phyloP scores from a whole-genome alignment of 2,113 vertebrate genomes.

The Ictalurus punctatus region DNA sequence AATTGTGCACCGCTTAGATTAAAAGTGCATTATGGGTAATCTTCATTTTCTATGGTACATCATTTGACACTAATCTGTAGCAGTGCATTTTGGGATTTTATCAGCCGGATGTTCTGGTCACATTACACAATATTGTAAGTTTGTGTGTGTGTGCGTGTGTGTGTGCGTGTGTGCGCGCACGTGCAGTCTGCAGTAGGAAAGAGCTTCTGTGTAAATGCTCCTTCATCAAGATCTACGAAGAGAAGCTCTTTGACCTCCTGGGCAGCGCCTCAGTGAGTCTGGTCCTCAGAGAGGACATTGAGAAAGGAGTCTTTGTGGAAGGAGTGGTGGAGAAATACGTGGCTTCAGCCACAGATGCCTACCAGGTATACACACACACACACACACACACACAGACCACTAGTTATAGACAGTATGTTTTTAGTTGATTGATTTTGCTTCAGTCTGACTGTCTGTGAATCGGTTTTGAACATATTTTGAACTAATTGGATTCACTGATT shows the following conservation, averaged over 20 bases:
- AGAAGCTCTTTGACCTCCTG: slow-evolving; percentile 93
- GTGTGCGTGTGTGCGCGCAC: too few species aligned
- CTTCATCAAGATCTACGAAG: slow-evolving; percentile 97
- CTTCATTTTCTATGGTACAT: not conserved
- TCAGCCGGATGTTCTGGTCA: not conserved
- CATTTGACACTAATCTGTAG: not conserved
- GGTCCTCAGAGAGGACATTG: slow-evolving; percentile 93
- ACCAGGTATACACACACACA: slow-evolving; percentile 77
- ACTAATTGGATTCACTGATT: not conserved
- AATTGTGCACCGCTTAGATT: not conserved
- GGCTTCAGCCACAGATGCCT: slow-evolving; percentile 89
- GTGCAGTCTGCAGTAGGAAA: slow-evolving; percentile 81
- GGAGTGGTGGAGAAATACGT: slow-evolving; percentile 89
- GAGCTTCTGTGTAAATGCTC: slow-evolving; percentile 97
- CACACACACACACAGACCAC: not conserved
- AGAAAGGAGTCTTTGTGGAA: slow-evolving; percentile 93
- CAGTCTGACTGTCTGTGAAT: not conserved
- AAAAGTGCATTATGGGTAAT: not conserved
- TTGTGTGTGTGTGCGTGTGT: too few species aligned
- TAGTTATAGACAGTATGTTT: not conserved
- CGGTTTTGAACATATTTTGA: not conserved
- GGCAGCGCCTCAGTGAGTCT: slow-evolving; percentile 90
- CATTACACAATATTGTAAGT: not conserved
- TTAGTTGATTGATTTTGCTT: not conserved
- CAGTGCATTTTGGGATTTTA: slow-evolving; percentile 5